Conservation (phyloP, 1,140 invertebrate species). For the Dreissena polymorpha region DNA sequence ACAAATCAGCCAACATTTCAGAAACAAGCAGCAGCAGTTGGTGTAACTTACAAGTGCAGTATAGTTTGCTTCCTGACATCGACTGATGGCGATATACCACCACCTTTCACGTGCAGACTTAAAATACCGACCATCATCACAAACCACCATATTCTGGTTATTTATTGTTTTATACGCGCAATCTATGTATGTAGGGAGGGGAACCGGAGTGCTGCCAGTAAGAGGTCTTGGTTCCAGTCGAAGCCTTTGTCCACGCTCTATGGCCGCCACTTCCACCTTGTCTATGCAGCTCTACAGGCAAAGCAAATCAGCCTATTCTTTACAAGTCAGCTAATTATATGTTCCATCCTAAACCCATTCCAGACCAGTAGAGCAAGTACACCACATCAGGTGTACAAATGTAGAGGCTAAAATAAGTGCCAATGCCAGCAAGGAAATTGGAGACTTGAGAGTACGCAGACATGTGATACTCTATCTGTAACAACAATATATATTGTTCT, state of each 20-base stretch:
- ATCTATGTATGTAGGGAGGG: slow-evolving; percentile 18
- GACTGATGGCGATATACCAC: slow-evolving; percentile 75
- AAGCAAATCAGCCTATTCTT: no score
- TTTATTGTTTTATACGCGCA: slow-evolving; percentile 34
- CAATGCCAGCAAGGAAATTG: no score
- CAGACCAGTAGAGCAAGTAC: no score
- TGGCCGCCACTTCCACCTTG: background rate
- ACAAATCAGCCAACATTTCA: no score
- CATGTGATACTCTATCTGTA: no score
- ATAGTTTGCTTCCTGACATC: slow-evolving; percentile 53
- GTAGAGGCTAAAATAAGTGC: no score
- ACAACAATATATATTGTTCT: no score
- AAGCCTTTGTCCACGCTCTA: background rate
- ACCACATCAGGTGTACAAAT: no score
- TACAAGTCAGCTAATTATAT: no score
- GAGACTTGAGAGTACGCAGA: no score
- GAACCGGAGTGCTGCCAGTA: background rate
- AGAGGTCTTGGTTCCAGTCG: background rate
- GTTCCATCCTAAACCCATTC: no score
- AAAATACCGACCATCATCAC: slow-evolving; percentile 55
- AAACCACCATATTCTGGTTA: slow-evolving; percentile 15
- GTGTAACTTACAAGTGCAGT: background rate
- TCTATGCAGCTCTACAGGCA: background rate
- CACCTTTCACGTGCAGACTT: slow-evolving; percentile 72
- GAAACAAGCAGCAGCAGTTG: no score